phyloP scores from a whole-genome alignment of 2,797 vertebrate species.

The Coendou prehensilis region DNA sequence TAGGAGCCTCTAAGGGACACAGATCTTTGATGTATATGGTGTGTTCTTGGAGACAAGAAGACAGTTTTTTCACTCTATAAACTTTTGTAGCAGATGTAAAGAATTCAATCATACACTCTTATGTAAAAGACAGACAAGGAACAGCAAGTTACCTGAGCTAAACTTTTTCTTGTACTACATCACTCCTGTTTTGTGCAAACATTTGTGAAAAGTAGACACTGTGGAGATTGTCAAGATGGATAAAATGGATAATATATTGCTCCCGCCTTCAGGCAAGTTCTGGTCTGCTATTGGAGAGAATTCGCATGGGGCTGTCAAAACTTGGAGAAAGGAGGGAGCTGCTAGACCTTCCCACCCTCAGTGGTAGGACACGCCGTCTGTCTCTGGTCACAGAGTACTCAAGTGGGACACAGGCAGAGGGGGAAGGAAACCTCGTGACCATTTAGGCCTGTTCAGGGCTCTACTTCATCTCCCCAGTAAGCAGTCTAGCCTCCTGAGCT shows the following conservation, averaged over 20 bases:
- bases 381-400: neutral
- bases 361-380: neutral
- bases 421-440: neutral
- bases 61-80: constrained; percentile 38
- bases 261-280: constrained; percentile 23
- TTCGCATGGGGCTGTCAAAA: neutral
- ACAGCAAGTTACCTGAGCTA: neutral
- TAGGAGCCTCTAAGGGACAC: neutral
- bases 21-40: neutral
- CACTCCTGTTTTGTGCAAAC: constrained; percentile 22
- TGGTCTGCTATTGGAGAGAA: neutral
- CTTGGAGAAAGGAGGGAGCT: constrained; percentile 41
- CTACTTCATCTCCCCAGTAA: neutral
- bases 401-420: neutral
- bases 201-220: constrained; percentile 44
- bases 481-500: neutral
- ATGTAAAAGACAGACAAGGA: constrained; percentile 34
- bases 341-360: neutral
- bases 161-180: constrained; percentile 11
- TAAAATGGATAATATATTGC: constrained; percentile 8
- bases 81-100: constrained; percentile 55
- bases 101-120: neutral
- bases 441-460: neutral
- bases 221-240: neutral
- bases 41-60: neutral